Conservation (phyloP, 2,888 invertebrate genomes). For the Aleiodes leptofemur region DNA sequence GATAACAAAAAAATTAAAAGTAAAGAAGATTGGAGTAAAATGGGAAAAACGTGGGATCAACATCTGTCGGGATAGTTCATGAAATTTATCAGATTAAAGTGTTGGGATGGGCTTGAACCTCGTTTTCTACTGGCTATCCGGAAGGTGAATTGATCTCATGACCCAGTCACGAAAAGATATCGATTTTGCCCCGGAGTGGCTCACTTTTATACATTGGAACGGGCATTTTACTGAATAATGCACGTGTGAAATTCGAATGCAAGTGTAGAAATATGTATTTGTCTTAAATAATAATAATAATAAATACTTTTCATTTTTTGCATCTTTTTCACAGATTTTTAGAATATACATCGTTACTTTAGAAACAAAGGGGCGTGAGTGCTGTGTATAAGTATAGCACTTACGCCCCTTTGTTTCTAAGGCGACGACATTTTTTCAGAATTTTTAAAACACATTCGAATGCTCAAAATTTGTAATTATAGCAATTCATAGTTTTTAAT, state of each 20-base stretch:
- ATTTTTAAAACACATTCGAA: too few relatives aligned
- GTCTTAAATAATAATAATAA: too few relatives aligned
- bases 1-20: constrained; percentile 6
- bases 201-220: constrained; percentile 42
- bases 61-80: neutral
- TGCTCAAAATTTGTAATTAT: too few relatives aligned
- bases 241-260: constrained; percentile 5
- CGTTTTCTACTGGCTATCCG: constrained; percentile 2
- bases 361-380: too few relatives aligned
- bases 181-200: constrained; percentile 50
- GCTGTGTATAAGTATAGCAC: too few relatives aligned
- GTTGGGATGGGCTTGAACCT: neutral
- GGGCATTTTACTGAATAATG: constrained; percentile 47
- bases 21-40: neutral
- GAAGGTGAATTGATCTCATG: constrained; percentile 47
- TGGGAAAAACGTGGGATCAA: neutral
- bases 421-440: too few relatives aligned
- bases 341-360: too few relatives aligned
- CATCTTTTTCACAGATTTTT: too few relatives aligned
- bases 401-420: too few relatives aligned
- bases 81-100: constrained; percentile 4
- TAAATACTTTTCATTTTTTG: too few relatives aligned
- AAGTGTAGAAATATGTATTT: too few relatives aligned
- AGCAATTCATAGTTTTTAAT: too few relatives aligned
- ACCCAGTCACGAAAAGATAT: constrained; percentile 56